phyloP scores from a whole-genome alignment of 2,888 invertebrate species.

The Cremastobaeus sp. region DNA sequence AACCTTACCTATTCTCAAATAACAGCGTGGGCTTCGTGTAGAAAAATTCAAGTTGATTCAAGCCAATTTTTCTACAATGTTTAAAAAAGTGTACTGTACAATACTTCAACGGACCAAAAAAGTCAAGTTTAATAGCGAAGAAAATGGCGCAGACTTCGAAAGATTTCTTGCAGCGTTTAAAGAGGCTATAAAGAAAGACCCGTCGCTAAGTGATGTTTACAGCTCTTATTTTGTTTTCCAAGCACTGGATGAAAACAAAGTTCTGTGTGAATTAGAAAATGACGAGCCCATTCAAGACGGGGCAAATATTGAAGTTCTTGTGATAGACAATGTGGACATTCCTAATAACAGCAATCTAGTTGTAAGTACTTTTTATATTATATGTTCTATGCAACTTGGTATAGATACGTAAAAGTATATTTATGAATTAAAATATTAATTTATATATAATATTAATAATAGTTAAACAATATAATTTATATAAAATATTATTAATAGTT shows the following conservation, averaged over 20 bases:
- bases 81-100: background rate
- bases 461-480: too few relatives aligned
- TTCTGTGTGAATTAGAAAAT: background rate
- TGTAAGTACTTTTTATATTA: too few relatives aligned
- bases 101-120: conserved; percentile 1
- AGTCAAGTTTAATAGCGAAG: background rate
- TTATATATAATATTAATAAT: too few relatives aligned
- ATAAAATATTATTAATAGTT: too few relatives aligned
- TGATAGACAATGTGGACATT: background rate
- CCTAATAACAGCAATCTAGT: too few relatives aligned
- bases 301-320: background rate
- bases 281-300: background rate
- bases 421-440: too few relatives aligned
- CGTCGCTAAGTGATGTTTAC: background rate
- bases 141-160: conserved; percentile 2
- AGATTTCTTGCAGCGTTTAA: background rate
- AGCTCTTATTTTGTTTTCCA: background rate
- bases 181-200: background rate
- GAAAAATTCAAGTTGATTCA: too few relatives aligned
- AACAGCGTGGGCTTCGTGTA: too few relatives aligned
- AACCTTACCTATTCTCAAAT: too few relatives aligned
- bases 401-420: too few relatives aligned
- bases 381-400: too few relatives aligned
- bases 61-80: too few relatives aligned
- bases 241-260: background rate